Percentiles rank a stretch among this genome's conserved stretches.
phyloP scores from a whole-genome alignment of 2,113 vertebrate species.

The Cyanoramphus novaezelandiae region DNA sequence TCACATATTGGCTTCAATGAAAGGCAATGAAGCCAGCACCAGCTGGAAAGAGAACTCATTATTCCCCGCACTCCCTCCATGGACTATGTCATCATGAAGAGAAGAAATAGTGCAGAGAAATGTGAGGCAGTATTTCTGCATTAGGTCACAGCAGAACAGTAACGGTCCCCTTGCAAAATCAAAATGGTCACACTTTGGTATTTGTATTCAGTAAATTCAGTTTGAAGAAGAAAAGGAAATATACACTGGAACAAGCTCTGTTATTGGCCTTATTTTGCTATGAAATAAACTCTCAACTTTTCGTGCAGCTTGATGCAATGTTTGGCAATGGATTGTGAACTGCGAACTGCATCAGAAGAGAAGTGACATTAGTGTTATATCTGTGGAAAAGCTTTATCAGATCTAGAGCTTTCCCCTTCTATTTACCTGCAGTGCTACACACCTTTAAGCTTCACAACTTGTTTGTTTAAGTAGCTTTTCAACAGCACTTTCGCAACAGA shows the following conservation, averaged over 20 bases:
- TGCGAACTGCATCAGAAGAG: conserved; percentile 17
- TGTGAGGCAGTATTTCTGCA: not conserved
- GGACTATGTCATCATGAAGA: not conserved
- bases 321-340: conserved; percentile 49
- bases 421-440: not conserved
- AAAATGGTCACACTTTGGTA: not conserved
- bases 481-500: conserved; percentile 15
- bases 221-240: conserved; percentile 1
- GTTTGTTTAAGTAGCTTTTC: conserved; percentile 44
- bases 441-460: not conserved
- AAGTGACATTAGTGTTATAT: conserved; percentile 4
- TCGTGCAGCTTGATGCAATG: conserved; percentile 21
- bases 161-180: not conserved
- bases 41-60: not conserved
- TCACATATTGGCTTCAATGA: not conserved
- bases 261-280: conserved; percentile 26
- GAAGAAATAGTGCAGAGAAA: not conserved
- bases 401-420: not conserved
- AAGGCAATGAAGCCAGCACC: not conserved
- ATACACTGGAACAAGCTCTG: not conserved
- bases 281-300: not conserved
- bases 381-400: conserved; percentile 43
- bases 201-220: not conserved
- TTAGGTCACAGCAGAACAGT: not conserved
- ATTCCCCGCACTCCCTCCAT: not conserved